Conservation (phyloP, 2,888 invertebrate genomes). For the Tetragnatha montana region DNA sequence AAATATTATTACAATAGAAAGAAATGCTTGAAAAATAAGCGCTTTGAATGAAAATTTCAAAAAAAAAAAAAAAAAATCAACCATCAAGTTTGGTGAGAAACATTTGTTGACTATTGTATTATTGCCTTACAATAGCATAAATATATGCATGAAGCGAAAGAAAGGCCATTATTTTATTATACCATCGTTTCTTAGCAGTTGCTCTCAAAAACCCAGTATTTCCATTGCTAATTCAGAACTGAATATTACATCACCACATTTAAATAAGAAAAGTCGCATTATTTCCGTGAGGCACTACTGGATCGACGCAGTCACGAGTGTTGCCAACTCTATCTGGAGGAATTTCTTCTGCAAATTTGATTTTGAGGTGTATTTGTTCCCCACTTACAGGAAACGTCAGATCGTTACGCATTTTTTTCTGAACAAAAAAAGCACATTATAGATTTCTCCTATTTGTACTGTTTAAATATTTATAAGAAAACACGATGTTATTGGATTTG, state of each 20-base stretch:
- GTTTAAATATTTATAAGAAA: neutral
- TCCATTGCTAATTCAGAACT: conserved; percentile 7
- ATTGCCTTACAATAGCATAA: neutral
- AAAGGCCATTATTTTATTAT: neutral
- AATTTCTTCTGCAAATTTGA: neutral
- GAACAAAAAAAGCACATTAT: neutral
- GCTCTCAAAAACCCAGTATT: conserved; percentile 7
- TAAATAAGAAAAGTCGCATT: conserved; percentile 23
- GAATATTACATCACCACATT: conserved; percentile 42
- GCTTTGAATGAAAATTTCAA: no score
- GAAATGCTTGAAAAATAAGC: no score
- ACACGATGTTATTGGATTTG: neutral
- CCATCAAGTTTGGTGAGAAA: no score
- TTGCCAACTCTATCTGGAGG: neutral
- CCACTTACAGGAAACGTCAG: neutral
- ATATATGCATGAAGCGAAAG: neutral
- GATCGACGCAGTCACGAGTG: neutral
- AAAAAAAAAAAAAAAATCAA: no score
- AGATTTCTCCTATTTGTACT: neutral
- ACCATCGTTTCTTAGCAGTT: neutral
- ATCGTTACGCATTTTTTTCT: neutral
- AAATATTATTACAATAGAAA: no score
- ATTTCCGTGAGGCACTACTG: neutral
- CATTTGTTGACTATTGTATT: no score
- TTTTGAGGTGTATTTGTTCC: neutral